These are phyloP conservation scores for Solenodon paradoxus DNA, from an alignment of 2,113 vertebrate species.

Conservation along the genomic window DNA sequence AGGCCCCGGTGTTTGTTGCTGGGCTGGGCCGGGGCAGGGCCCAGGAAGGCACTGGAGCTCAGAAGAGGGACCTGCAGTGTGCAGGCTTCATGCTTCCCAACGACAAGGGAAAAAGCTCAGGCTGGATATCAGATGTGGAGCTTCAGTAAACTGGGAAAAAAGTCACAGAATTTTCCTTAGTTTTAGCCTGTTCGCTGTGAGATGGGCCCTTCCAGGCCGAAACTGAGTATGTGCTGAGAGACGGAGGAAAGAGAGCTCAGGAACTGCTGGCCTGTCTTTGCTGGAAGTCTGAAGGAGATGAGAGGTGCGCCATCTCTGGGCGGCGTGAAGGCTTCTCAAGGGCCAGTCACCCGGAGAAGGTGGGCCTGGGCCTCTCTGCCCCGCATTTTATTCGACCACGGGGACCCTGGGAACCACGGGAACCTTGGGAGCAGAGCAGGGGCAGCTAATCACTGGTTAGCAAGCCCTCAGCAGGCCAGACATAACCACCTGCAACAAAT, in stretches of 20 bases:
- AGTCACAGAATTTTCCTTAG: not conserved
- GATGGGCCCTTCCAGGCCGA: not conserved
- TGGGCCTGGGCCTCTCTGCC: not conserved
- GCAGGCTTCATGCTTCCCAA: accelerated
- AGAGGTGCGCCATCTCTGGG: too few species aligned
- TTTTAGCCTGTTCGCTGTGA: not conserved
- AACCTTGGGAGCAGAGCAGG: not conserved
- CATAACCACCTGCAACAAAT: not conserved
- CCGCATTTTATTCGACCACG: too few species aligned
- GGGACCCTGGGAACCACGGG: not conserved
- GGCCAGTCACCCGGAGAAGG: not conserved
- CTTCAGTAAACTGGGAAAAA: not conserved
- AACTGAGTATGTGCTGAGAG: not conserved
- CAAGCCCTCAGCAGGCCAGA: not conserved
- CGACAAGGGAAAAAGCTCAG: not conserved
- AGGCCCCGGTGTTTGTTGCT: too few species aligned
- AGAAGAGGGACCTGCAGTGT: not conserved
- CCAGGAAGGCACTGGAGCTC: not conserved
- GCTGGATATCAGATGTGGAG: not conserved
- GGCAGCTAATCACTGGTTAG: not conserved
- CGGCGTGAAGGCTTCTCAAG: too few species aligned
- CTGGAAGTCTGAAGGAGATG: not conserved
- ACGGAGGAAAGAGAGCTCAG: not conserved
- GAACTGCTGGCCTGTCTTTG: not conserved
- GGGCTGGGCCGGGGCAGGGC: too few species aligned